These are phyloP conservation scores for Aethes cnicana DNA, from an alignment of 2,888 invertebrate species.

Conservation along the genomic window DNA sequence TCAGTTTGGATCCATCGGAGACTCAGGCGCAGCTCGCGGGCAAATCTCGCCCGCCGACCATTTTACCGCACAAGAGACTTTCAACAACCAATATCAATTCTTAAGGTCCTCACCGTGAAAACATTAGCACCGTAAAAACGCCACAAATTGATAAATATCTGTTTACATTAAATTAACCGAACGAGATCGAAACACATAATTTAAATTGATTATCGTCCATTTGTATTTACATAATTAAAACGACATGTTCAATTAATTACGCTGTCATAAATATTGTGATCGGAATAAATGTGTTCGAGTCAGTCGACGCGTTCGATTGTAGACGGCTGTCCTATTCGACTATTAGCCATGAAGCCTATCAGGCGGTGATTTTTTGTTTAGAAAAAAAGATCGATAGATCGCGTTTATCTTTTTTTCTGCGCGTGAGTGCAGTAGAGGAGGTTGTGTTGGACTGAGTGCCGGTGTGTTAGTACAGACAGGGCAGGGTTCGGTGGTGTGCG, in stretches of 20 bases:
- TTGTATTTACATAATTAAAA: constrained; percentile 79
- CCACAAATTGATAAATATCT: constrained; percentile 72
- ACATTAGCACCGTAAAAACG: constrained; percentile 67
- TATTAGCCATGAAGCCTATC: constrained; percentile 65
- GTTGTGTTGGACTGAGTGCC: constrained; percentile 79
- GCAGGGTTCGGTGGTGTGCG: constrained; percentile 60
- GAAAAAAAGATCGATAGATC: constrained; percentile 81
- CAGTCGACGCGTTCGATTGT: constrained; percentile 67
- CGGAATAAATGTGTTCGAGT: constrained; percentile 54
- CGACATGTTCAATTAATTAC: constrained; percentile 78
- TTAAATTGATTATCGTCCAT: constrained; percentile 77
- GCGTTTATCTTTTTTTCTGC: constrained; percentile 80
- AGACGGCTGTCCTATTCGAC: constrained; percentile 70
- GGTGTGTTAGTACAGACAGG: constrained; percentile 73
- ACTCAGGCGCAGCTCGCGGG: constrained; percentile 45
- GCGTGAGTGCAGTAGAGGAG: constrained; percentile 82
- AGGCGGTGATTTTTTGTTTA: constrained; percentile 67
- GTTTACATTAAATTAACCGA: constrained; percentile 76
- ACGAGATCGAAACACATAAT: constrained; percentile 71
- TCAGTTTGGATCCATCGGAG: constrained; percentile 56
- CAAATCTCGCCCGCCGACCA: constrained; percentile 47
- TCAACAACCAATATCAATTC: constrained; percentile 54
- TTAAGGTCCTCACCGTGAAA: constrained; percentile 49
- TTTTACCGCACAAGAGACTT: constrained; percentile 52
- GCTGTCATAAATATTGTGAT: constrained; percentile 72